phyloP scores from a whole-genome alignment of 2,113 vertebrate species.

The Hystrix cristata region DNA sequence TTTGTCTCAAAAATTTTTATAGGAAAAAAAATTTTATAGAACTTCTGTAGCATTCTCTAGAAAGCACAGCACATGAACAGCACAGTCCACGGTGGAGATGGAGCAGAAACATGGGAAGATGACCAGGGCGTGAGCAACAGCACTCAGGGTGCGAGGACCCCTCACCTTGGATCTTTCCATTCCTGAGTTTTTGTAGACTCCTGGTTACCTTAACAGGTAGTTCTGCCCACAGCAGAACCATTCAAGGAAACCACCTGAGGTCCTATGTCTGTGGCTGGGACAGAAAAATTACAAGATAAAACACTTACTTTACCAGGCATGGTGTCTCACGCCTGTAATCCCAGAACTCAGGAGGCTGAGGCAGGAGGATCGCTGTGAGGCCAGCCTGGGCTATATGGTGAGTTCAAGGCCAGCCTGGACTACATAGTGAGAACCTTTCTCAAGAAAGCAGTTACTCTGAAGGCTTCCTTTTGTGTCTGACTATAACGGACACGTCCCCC shows the following conservation, averaged over 20 bases:
- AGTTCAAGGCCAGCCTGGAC: neutral
- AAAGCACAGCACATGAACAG: neutral
- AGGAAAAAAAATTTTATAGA: neutral
- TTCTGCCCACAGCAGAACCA: neutral
- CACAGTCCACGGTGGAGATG: neutral
- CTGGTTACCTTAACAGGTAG: neutral
- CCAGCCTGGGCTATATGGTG: neutral
- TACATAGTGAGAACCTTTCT: neutral
- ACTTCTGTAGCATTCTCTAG: neutral
- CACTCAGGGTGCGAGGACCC: neutral
- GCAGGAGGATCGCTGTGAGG: neutral
- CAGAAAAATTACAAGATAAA: neutral
- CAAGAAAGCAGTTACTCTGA: neutral
- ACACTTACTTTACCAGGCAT: neutral
- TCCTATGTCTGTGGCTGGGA: neutral
- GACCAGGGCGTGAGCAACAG: neutral
- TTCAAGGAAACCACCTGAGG: neutral
- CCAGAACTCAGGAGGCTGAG: neutral
- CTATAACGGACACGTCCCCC: neutral
- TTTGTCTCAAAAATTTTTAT: neutral
- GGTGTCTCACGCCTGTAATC: neutral
- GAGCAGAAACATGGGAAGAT: neutral
- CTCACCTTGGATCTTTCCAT: neutral
- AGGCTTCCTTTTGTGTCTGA: neutral
- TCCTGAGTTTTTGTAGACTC: neutral